These are phyloP conservation scores for Drosophila fungiperda DNA, from an alignment of 2,888 invertebrate genomes.

Conservation along the genomic window DNA sequence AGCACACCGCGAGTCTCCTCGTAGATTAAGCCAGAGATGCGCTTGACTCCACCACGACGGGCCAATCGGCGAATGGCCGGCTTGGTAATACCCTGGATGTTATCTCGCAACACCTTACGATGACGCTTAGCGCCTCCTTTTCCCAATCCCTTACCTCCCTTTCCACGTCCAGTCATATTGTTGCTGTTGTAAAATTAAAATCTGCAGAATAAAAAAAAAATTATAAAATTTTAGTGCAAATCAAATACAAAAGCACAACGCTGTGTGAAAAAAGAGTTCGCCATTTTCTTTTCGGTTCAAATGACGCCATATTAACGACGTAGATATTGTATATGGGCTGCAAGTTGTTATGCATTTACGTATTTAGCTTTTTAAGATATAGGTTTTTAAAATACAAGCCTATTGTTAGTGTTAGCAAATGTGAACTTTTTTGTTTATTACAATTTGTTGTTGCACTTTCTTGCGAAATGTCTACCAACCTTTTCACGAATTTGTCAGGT, in stretches of 20 bases:
- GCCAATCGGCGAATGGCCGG: conserved; percentile 92
- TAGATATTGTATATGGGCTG: not conserved
- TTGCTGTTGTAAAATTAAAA: conserved; percentile 22
- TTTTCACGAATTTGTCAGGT: conserved; percentile 29
- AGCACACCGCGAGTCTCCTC: conserved; percentile 92
- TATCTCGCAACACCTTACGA: conserved; percentile 91
- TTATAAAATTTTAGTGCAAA: conserved; percentile 5
- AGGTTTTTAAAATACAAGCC: not conserved
- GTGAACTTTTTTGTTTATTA: conserved; percentile 17
- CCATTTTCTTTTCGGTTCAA: conserved; percentile 37
- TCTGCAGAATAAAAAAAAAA: conserved; percentile 15
- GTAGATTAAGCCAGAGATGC: conserved; percentile 91
- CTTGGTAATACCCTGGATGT: conserved; percentile 92
- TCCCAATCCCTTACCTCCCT: conserved; percentile 92
- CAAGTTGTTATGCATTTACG: no score
- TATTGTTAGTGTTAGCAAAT: not conserved
- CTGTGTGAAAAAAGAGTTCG: conserved; percentile 22
- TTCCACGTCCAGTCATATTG: conserved; percentile 92
- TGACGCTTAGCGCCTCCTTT: conserved; percentile 94
- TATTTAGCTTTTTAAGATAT: not conserved
- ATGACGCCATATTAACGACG: conserved; percentile 26
- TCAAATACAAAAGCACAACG: conserved; percentile 4
- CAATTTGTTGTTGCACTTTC: conserved; percentile 14
- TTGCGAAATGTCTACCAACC: conserved; percentile 36
- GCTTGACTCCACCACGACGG: conserved; percentile 89